These are phyloP conservation scores for Hemitrygon akajei DNA, from an alignment of 2,797 vertebrate genomes.

Conservation along the genomic window DNA sequence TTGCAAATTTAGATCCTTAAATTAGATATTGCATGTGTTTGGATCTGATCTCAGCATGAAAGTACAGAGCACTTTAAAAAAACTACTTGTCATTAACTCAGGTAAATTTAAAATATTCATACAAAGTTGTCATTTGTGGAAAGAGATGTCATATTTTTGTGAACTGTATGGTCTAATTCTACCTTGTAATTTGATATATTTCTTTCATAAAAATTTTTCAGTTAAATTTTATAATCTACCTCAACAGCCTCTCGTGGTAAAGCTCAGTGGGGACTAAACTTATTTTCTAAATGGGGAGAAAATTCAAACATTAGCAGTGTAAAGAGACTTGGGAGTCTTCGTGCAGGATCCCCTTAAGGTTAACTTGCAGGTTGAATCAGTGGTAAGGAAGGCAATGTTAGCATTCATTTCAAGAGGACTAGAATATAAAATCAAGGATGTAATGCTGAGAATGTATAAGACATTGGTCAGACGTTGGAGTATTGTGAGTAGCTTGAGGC, in stretches of 20 bases:
- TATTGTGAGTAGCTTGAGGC: no score
- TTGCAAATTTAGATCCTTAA: background rate
- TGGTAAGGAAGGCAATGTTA: no score
- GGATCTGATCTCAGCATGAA: background rate
- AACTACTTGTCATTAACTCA: background rate
- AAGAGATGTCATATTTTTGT: background rate
- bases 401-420: no score
- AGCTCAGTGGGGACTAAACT: no score
- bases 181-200: background rate
- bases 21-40: background rate
- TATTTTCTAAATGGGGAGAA: no score
- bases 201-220: background rate
- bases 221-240: background rate
- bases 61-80: background rate
- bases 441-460: no score
- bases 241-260: background rate
- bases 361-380: no score
- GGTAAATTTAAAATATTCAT: slow-evolving; percentile 7
- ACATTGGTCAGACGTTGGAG: no score
- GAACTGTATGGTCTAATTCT: background rate
- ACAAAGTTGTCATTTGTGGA: background rate
- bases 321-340: no score
- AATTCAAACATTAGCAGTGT: no score
- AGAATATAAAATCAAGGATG: no score
- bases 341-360: no score